Evolutionary conservation across 2,797 vertebrate genomes (phyloP).

Genomic region (Phrynocephalus forsythii): DNA sequence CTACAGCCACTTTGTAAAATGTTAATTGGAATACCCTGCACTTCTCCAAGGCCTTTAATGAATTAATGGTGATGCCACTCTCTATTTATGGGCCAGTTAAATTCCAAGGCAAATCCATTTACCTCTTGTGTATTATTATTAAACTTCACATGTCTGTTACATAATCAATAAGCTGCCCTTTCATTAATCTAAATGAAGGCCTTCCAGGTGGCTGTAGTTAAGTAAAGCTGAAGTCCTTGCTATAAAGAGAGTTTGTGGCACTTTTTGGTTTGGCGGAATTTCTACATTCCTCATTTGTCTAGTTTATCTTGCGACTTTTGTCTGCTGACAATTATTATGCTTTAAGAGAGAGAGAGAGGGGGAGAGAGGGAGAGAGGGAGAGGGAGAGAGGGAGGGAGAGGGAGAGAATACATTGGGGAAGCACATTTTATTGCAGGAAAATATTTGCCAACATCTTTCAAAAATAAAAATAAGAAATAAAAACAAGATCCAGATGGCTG

Average conservation of each 20-base stretch:
- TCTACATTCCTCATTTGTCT: neutral
- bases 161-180: slow-evolving; percentile 71
- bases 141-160: slow-evolving; percentile 71
- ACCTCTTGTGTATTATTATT: slow-evolving; percentile 68
- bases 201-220: slow-evolving; percentile 49
- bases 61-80: slow-evolving; percentile 75
- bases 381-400: neutral
- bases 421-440: slow-evolving; percentile 34
- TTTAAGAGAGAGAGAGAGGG: neutral
- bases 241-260: slow-evolving; percentile 24
- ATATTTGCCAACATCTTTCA: slow-evolving; percentile 27
- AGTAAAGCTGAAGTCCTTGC: slow-evolving; percentile 17
- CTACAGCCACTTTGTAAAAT: slow-evolving; percentile 72
- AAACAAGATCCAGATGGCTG: slow-evolving; percentile 34
- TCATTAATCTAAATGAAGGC: slow-evolving; percentile 72
- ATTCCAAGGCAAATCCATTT: slow-evolving; percentile 71
- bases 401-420: neutral
- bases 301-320: neutral
- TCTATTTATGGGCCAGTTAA: slow-evolving; percentile 73
- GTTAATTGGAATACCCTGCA: slow-evolving; percentile 75
- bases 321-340: slow-evolving; percentile 10
- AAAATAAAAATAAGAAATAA: slow-evolving; percentile 26
- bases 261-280: slow-evolving; percentile 21
- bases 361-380: too few species aligned
- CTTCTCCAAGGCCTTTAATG: slow-evolving; percentile 72